Percentiles rank a stretch among this genome's conserved stretches.
These are phyloP conservation scores for Malthinus flaveolus DNA, from an alignment of 2,888 invertebrate genomes.

Conservation along the genomic window DNA sequence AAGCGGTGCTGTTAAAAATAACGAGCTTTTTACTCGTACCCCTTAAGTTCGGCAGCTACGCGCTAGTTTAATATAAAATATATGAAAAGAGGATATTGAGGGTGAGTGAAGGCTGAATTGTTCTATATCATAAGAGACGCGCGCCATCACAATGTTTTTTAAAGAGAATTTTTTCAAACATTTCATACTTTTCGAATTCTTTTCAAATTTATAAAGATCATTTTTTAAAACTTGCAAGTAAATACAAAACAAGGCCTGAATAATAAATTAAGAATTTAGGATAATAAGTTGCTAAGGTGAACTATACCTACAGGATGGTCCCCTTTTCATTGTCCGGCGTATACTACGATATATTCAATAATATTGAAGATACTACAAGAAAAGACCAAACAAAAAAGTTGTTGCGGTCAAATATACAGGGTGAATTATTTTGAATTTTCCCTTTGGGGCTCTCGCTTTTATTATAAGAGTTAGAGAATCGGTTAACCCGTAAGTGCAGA, in stretches of 20 bases:
- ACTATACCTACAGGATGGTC: too few relatives aligned
- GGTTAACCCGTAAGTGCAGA: too few relatives aligned
- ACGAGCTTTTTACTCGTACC: conserved; percentile 22
- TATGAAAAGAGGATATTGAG: conserved; percentile 23
- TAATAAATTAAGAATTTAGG: too few relatives aligned
- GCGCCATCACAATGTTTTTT: conserved; percentile 11
- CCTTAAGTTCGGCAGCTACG: conserved; percentile 26
- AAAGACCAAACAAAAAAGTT: too few relatives aligned
- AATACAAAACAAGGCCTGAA: background rate
- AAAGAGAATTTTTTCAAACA: conserved; percentile 15
- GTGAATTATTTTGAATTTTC: too few relatives aligned
- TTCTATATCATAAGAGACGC: conserved; percentile 16
- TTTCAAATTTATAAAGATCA: background rate
- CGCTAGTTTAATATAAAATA: conserved; percentile 28
- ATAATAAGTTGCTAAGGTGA: too few relatives aligned
- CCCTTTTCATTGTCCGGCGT: too few relatives aligned
- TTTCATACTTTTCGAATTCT: conserved; percentile 6
- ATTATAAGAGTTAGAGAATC: too few relatives aligned
- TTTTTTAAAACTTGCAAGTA: conserved; percentile 2
- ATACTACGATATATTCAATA: too few relatives aligned
- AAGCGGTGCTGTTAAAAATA: conserved; percentile 25
- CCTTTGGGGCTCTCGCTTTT: too few relatives aligned
- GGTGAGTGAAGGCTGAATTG: conserved; percentile 21
- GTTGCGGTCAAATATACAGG: too few relatives aligned
- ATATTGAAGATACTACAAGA: too few relatives aligned